These are phyloP conservation scores for Ylistrum balloti DNA, from an alignment of 1,140 invertebrate genomes.

Conservation along the genomic window DNA sequence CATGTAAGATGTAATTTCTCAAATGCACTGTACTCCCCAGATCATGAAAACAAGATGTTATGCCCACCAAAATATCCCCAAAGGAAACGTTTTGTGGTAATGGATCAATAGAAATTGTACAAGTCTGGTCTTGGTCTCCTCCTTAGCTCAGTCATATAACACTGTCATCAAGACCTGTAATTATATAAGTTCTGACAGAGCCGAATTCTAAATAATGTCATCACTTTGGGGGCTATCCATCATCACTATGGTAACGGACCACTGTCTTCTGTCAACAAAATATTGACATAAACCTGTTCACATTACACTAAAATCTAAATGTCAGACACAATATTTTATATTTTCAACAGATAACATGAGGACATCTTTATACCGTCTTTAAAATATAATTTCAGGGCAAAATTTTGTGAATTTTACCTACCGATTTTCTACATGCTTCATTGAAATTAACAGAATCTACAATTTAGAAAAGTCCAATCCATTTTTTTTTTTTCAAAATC, in stretches of 20 bases:
- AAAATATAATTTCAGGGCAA: too few species aligned
- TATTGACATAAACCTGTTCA: not conserved
- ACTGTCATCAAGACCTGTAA: not conserved
- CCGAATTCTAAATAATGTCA: not conserved
- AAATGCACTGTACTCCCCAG: not conserved
- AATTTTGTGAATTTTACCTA: too few species aligned
- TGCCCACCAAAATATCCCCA: slow-evolving; percentile 21
- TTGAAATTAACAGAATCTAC: too few species aligned
- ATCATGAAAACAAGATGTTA: not conserved
- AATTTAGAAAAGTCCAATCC: too few species aligned
- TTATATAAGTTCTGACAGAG: slow-evolving; percentile 8
- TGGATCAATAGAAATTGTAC: not conserved
- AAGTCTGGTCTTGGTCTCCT: not conserved
- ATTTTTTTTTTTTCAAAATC: too few species aligned
- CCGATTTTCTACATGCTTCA: too few species aligned
- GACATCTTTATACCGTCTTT: too few species aligned
- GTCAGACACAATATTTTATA: too few species aligned
- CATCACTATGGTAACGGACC: not conserved
- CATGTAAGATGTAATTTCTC: slow-evolving; percentile 39
- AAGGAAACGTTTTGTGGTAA: not conserved
- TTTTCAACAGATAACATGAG: too few species aligned
- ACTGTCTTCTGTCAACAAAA: not conserved
- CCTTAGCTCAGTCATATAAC: not conserved
- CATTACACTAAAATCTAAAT: not conserved
- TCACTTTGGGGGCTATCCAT: slow-evolving; percentile 14